A percentile compares a stretch with the other conserved stretches of the same genome.
Evolutionary conservation across 1,140 invertebrate genomes (phyloP).

Genomic region (Bombus balteatus): DNA sequence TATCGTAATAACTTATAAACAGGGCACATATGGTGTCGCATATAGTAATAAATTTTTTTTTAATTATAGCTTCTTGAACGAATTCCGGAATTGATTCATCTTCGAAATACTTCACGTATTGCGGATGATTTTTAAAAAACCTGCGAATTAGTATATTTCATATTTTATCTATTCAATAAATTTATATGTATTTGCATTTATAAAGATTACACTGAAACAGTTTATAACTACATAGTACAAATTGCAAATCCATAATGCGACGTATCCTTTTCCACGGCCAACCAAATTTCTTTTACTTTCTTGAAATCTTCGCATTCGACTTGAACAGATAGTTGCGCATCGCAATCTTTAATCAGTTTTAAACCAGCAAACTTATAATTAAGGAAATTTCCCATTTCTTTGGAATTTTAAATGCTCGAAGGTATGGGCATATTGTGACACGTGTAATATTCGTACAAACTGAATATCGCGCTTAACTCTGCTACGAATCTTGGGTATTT

Average conservation of each 20-base stretch:
- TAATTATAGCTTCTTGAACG: conserved; percentile 42
- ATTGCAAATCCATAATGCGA: conserved; percentile 10
- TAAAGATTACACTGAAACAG: not conserved
- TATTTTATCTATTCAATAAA: not conserved
- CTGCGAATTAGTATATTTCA: not conserved
- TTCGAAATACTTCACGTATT: conserved; percentile 22
- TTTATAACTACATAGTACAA: conserved; percentile 4
- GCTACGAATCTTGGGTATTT: not conserved
- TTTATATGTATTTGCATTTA: not conserved
- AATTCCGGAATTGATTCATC: conserved; percentile 6
- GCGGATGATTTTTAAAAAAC: conserved; percentile 18
- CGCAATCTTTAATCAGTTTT: not conserved
- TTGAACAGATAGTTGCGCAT: no score
- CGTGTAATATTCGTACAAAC: not conserved
- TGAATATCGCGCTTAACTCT: conserved; percentile 1
- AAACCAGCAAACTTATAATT: not conserved
- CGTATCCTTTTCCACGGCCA: not conserved
- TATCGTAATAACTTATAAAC: conserved; percentile 45
- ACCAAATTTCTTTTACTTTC: conserved; percentile 6
- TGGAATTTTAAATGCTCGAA: not conserved
- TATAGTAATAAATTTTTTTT: conserved; percentile 43
- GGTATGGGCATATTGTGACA: not conserved
- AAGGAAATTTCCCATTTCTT: conserved; percentile 6
- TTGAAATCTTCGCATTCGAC: not conserved
- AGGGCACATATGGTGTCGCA: conserved; percentile 29